phyloP scores from a whole-genome alignment of 2,113 vertebrate species.

The Chloroceryle aenea region DNA sequence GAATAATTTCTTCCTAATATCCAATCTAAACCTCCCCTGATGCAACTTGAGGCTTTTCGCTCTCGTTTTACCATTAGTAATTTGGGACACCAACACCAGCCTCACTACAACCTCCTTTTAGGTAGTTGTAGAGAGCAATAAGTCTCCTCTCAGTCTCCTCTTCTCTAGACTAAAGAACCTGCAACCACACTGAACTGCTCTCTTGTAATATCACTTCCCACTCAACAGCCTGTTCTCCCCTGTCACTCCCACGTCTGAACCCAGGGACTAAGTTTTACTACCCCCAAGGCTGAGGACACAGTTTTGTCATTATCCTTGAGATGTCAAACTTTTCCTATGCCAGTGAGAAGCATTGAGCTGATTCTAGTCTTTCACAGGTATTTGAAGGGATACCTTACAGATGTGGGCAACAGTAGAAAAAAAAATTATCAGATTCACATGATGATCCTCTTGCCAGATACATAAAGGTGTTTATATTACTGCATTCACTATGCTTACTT shows the following conservation, averaged over 20 bases:
- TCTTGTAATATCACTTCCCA: neutral
- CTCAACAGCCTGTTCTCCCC: neutral
- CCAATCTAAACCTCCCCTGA: too few species aligned
- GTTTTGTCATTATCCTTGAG: neutral
- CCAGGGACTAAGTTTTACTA: accelerated
- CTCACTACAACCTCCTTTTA: too few species aligned
- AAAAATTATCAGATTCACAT: neutral
- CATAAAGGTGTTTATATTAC: neutral
- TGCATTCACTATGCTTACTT: neutral
- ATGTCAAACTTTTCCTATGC: neutral
- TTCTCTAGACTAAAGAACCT: too few species aligned
- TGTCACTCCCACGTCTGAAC: neutral
- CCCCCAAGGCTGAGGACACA: accelerated
- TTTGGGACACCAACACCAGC: too few species aligned
- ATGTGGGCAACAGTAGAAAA: neutral
- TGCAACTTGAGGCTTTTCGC: too few species aligned
- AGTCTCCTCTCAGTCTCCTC: too few species aligned
- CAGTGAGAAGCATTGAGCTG: neutral
- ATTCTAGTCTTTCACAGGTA: neutral
- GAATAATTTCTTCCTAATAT: too few species aligned
- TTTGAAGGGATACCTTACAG: neutral
- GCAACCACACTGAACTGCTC: neutral
- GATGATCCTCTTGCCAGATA: neutral
- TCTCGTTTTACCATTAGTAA: too few species aligned
- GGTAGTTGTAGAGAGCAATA: too few species aligned